These are phyloP conservation scores for Palythoa heliodiscus DNA, from an alignment of 92 coral and sea anemone genomes.

Conservation along the genomic window DNA sequence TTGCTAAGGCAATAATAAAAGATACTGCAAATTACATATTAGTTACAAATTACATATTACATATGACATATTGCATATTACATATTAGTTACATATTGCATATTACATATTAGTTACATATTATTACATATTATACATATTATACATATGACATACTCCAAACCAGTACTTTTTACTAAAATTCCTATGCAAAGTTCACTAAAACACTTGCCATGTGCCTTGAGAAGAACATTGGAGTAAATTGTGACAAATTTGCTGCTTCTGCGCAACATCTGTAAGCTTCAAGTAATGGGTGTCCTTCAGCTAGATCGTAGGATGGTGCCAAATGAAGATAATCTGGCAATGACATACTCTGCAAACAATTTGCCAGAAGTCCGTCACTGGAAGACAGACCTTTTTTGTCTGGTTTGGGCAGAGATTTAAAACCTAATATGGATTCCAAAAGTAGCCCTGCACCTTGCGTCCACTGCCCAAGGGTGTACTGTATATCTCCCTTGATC, in stretches of 20 bases:
- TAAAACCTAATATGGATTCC: constrained; percentile 61
- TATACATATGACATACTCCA: too few relatives aligned
- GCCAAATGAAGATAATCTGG: constrained; percentile 64
- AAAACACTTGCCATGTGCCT: constrained; percentile 67
- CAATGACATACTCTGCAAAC: constrained; percentile 77
- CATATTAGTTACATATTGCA: too few relatives aligned
- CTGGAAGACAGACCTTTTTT: constrained; percentile 89
- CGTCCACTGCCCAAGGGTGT: constrained; percentile 83
- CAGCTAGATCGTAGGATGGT: constrained; percentile 54
- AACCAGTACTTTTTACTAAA: too few relatives aligned
- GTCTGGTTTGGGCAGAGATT: constrained; percentile 78
- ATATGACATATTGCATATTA: too few relatives aligned
- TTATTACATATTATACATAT: too few relatives aligned
- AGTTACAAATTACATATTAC: too few relatives aligned
- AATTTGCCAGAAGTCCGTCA: constrained; percentile 71
- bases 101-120: too few relatives aligned
- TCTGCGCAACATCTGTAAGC: constrained; percentile 77
- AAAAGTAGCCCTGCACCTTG: constrained; percentile 73
- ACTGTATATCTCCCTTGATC: constrained; percentile 92
- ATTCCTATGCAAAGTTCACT: too few relatives aligned
- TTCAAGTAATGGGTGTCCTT: constrained; percentile 79
- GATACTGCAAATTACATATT: too few relatives aligned
- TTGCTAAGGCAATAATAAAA: too few relatives aligned
- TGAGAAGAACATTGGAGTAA: constrained; percentile 84
- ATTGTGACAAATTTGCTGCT: constrained; percentile 66